Evolutionary conservation across 2,888 invertebrate genomes (phyloP), one percentile per base, ranked within the genome.

Genomic region (Agrotis ipsilon): DNA sequence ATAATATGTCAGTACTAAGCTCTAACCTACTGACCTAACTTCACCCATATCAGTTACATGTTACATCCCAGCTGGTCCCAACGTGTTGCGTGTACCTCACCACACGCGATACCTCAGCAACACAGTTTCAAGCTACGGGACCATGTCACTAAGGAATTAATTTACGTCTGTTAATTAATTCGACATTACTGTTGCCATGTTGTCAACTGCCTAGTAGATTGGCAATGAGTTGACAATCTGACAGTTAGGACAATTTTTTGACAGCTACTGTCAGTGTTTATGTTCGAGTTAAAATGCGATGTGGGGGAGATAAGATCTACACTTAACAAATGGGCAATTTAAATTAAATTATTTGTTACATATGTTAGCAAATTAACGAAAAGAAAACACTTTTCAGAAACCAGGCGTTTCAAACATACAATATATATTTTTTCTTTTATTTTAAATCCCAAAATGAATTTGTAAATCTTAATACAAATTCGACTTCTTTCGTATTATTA

Each of bases 1-100:
- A 24, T 32, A 43, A 24, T 32, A 43, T 43, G 6, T 21, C 16
- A 55, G 27, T 6, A 13, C 3, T 55, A 49, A 19, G 14, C 46
- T 19, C 46, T 52, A 72, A 64, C 51, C 63, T n/a, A 64, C 43
- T 68, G 54, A 78, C 66, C 67, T 48, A 78, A 54, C 48, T 77
- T 1, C 19, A 49, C 3, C 46, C 14, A 19, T 45, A n/a, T 59
- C 61, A 54, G 16, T 51, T 62, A 63, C 72, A 77, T n/a, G 16
- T 51, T 62, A 63, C 72, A 77, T n/a, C 54, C 46, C 72, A 77
- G 49, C 46, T 60, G 62, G 21, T 48, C 32, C 18, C 48, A 68
- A 45, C 60, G 61, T 64, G 63, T 77, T 65, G 64, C 72, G 57
- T 52, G 63, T 27, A 39, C 45, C 72, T 57, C 24, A 64, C 57